Evolutionary conservation across 2,888 invertebrate genomes (phyloP).

Genomic region (Trachelus troglodyta): DNA sequence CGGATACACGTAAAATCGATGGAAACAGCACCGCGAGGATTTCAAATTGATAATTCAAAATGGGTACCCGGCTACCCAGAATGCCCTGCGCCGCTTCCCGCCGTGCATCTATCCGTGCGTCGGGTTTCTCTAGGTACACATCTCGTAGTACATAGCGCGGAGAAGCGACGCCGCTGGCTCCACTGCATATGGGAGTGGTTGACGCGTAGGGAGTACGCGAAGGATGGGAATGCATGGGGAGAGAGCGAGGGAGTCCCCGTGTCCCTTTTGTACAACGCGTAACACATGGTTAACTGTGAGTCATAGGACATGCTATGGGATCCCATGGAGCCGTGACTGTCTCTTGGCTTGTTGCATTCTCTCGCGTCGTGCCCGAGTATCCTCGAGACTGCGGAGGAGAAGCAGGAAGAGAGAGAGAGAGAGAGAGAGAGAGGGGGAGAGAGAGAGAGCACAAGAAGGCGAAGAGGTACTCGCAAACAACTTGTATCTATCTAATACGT

Average conservation of each 20-base stretch:
- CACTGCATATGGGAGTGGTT: background rate
- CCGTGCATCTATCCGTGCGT: too few relatives aligned
- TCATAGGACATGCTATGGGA: background rate
- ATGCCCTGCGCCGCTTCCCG: background rate
- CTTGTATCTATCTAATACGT: background rate
- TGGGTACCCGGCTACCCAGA: background rate
- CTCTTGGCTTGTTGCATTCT: background rate
- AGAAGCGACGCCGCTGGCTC: background rate
- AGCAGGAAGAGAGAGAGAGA: too few relatives aligned
- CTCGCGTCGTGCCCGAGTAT: background rate
- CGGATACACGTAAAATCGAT: background rate
- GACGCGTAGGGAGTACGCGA: background rate
- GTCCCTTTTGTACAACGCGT: background rate
- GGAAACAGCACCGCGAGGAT: background rate
- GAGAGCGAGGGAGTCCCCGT: background rate
- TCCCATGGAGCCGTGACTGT: background rate
- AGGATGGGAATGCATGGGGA: too few relatives aligned
- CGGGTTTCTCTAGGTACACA: background rate
- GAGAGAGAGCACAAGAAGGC: background rate
- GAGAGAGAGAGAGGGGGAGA: too few relatives aligned
- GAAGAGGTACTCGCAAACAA: background rate
- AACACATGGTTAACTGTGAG: background rate
- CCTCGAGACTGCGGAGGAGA: background rate
- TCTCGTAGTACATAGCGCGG: background rate
- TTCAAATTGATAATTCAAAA: background rate